These are phyloP conservation scores for Tachysurus fulvidraco DNA, from an alignment of 2,113 vertebrate genomes.

Conservation along the genomic window DNA sequence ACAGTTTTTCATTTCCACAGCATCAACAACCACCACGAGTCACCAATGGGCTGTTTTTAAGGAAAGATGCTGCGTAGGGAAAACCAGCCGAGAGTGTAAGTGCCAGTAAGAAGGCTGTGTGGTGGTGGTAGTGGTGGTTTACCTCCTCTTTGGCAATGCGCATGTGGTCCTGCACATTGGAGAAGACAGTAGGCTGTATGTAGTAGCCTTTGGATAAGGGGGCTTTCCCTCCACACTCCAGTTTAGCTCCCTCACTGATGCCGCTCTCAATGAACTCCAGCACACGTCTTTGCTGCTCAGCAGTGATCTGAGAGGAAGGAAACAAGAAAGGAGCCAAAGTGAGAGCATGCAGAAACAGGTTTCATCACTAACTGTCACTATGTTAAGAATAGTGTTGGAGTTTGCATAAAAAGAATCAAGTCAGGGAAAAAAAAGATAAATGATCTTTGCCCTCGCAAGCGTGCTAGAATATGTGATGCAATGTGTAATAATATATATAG, in stretches of 20 bases:
- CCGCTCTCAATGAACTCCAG: slow-evolving; percentile 92
- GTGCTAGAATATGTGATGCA: background rate
- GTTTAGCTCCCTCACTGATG: slow-evolving; percentile 90
- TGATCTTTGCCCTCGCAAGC: background rate
- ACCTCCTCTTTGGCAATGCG: slow-evolving; percentile 97
- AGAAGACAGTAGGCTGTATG: slow-evolving; percentile 97
- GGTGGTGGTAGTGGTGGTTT: slow-evolving; percentile 35
- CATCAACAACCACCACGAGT: slow-evolving; percentile 28
- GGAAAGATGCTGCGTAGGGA: background rate
- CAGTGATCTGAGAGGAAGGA: slow-evolving; percentile 82
- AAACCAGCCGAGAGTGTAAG: background rate
- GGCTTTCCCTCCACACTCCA: slow-evolving; percentile 97
- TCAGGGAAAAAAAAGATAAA: background rate
- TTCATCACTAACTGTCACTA: background rate
- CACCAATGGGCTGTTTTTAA: slow-evolving; percentile 19
- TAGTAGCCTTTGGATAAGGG: slow-evolving; percentile 91
- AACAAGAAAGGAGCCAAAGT: background rate
- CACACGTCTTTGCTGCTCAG: slow-evolving; percentile 90
- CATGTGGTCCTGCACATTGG: slow-evolving; percentile 94
- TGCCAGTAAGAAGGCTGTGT: slow-evolving; percentile 7
- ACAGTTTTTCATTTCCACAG: slow-evolving; percentile 21
- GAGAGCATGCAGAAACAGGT: background rate
- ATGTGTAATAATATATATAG: background rate
- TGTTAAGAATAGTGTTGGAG: background rate
- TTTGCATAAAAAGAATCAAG: background rate